Evolutionary conservation across 2,113 vertebrate species (phyloP), one percentile per base, ranked within the genome.

Genomic region (Grallaria varia): DNA sequence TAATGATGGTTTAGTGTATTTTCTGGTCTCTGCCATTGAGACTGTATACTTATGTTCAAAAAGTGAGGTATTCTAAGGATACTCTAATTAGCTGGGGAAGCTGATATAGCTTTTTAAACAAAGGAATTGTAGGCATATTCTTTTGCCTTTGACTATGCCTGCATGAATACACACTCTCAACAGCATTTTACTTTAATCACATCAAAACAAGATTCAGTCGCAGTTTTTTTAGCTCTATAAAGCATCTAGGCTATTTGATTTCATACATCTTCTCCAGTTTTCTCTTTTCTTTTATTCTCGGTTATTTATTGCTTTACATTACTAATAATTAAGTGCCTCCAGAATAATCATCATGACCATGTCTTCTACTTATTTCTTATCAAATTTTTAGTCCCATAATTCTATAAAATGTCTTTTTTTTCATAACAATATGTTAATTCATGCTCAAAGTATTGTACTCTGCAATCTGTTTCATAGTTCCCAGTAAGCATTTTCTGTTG

Each of bases 391-490:
- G 31, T 14, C 22, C 23, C 2, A 7, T 92, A 92, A 84, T 95
- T 90, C 73, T 90, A 64, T 84, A 66, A 93, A 87, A 90, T 89
- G 49, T 16, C 35, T 79, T 81, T 16, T 68, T 93, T 87, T 84
- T 84, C 79, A 68, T 86, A 85, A 89, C 72, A 93, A 21, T 84
- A 89, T 89, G 73, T 44, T 93, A 92, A 96, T 93, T 95, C 50
- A 35, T 76, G 44, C 90, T 92, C 73, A 90, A 94, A 91, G 55
- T 77, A 89, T 80, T 56, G 20, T 89, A 81, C 56, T 23, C 47
- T 95, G 76, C 85, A 92, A 90, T 84, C 64, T 68, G 75, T 84
- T 94, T 90, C 25, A 2, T 74, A 86, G 39, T 53, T 95, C 64
- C 76, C 52, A 44, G 71, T 72, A 92, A 90, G 68, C 68, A 68